Conservation (phyloP, 2,113 vertebrate genomes). For the Dicaeum eximium region DNA sequence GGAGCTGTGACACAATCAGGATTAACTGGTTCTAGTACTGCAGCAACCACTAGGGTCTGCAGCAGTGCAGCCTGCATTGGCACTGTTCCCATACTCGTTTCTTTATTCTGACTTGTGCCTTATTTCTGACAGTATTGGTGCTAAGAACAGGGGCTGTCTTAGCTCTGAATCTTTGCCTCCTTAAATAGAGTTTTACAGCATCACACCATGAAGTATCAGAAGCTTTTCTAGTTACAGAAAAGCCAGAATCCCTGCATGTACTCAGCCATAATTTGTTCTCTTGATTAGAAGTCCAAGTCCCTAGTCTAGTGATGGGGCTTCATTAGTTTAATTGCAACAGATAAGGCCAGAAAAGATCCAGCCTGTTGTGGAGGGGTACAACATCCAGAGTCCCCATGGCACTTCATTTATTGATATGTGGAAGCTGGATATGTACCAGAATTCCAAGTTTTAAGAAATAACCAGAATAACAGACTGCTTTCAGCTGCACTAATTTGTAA, state of each 20-base stretch:
- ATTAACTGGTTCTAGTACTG: neutral
- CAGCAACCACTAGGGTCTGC: neutral
- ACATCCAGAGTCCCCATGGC: neutral
- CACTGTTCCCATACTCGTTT: neutral
- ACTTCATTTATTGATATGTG: neutral
- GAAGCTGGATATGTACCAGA: neutral
- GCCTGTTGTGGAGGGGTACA: neutral
- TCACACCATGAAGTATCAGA: neutral
- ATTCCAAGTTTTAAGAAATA: neutral
- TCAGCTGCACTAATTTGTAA: neutral
- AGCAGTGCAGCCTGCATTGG: neutral
- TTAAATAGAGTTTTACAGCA: neutral
- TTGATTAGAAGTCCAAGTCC: neutral
- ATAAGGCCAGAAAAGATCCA: neutral
- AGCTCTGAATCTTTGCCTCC: neutral
- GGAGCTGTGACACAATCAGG: neutral
- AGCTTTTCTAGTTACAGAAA: neutral
- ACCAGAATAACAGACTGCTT: neutral
- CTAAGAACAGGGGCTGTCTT: neutral
- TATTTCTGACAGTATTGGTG: neutral
- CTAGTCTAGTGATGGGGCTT: neutral
- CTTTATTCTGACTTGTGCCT: fast-evolving
- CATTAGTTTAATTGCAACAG: neutral
- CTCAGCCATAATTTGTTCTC: neutral
- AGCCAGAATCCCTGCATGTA: neutral